Percentiles rank a stretch among this genome's conserved stretches.
These are phyloP conservation scores for Elysia crispata DNA, from an alignment of 2,888 invertebrate species.

Conservation along the genomic window DNA sequence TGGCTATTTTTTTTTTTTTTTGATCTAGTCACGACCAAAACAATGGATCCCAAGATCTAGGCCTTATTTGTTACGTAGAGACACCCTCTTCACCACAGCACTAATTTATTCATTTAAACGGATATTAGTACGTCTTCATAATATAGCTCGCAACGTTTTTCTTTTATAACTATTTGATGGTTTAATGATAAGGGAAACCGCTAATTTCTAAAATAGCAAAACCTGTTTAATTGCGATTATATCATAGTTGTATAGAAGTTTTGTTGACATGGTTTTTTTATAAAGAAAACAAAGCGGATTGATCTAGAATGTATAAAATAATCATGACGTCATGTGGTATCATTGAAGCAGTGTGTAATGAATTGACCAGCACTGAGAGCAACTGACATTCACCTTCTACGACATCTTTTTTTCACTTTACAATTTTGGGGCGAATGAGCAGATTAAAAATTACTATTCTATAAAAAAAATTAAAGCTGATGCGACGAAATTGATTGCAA, in stretches of 20 bases:
- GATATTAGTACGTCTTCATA: conserved; percentile 47
- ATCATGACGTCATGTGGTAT: neutral
- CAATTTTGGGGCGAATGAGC: too few relatives aligned
- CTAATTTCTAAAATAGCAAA: too few relatives aligned
- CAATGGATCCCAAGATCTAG: conserved; percentile 6
- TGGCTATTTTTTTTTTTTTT: neutral
- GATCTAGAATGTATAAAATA: neutral
- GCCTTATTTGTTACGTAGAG: conserved; percentile 58
- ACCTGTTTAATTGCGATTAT: too few relatives aligned
- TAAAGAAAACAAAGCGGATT: neutral
- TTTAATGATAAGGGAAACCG: neutral
- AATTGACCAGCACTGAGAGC: neutral
- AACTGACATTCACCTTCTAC: too few relatives aligned
- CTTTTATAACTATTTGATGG: neutral
- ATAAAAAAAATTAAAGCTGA: too few relatives aligned
- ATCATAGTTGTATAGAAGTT: too few relatives aligned
- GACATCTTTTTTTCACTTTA: too few relatives aligned
- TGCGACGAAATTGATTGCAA: too few relatives aligned
- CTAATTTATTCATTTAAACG: conserved; percentile 56
- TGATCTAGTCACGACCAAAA: neutral
- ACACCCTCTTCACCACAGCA: conserved; percentile 60
- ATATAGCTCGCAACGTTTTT: conserved; percentile 2
- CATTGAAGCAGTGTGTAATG: neutral
- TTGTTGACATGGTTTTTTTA: too few relatives aligned
- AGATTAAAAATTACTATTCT: too few relatives aligned